Conservation (phyloP, 2,888 invertebrate genomes). For the Heliconius ismenius region DNA sequence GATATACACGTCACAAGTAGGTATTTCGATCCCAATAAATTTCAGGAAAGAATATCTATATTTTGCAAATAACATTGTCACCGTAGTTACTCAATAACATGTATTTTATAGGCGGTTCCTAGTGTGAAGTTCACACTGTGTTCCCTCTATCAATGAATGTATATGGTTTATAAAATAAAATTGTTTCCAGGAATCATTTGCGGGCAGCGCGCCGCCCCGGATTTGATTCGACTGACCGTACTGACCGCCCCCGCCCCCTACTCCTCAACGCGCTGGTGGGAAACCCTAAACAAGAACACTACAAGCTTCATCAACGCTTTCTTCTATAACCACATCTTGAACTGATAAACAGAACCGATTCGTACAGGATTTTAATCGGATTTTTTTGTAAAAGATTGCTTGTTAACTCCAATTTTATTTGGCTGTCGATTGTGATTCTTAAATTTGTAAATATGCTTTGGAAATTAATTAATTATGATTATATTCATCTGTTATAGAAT, state of each 20-base stretch:
- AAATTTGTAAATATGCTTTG: slow-evolving; percentile 6
- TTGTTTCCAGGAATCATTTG: slow-evolving; percentile 64
- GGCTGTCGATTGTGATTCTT: not conserved
- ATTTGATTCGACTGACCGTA: slow-evolving; percentile 68
- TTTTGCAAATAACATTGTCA: too few relatives aligned
- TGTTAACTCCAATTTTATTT: slow-evolving; percentile 10
- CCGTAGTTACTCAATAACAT: too few relatives aligned
- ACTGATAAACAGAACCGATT: not conserved
- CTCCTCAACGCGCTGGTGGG: slow-evolving; percentile 19
- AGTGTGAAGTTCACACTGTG: too few relatives aligned
- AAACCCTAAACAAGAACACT: not conserved
- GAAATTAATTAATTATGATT: not conserved
- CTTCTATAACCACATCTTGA: not conserved
- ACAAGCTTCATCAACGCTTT: slow-evolving; percentile 18
- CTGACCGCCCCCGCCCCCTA: slow-evolving; percentile 45
- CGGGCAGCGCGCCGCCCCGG: slow-evolving; percentile 66
- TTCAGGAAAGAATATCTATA: too few relatives aligned
- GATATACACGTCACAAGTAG: too few relatives aligned
- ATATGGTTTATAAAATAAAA: not conserved
- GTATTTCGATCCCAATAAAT: too few relatives aligned
- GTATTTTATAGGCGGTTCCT: too few relatives aligned
- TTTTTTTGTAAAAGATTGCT: slow-evolving; percentile 2
- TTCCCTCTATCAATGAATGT: too few relatives aligned
- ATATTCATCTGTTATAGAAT: not conserved
- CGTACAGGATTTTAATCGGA: not conserved